Percentiles rank a stretch among this genome's conserved stretches.
Evolutionary conservation across 1,140 invertebrate species (phyloP).

Genomic region (Eumaeus atala): DNA sequence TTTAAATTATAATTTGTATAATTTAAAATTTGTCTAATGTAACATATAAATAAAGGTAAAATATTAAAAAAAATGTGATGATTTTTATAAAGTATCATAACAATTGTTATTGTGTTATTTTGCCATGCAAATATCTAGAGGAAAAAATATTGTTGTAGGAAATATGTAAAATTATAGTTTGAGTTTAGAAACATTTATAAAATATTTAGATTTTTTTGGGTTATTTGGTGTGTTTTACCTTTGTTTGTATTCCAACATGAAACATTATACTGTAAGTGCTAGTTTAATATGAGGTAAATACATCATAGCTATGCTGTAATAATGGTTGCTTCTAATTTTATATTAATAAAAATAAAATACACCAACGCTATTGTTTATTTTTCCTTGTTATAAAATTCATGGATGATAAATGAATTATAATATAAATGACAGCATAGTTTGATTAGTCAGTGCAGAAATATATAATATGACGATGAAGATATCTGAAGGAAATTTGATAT

Average conservation of each 20-base stretch:
- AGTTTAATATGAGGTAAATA: conserved; percentile 45
- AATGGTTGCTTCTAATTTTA: conserved; percentile 71
- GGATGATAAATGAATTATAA: too few species aligned
- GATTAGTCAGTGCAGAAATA: too few species aligned
- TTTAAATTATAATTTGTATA: not conserved
- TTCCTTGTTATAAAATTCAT: too few species aligned
- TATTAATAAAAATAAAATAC: conserved; percentile 57
- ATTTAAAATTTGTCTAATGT: too few species aligned
- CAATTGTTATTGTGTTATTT: not conserved
- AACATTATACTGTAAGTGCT: conserved; percentile 43
- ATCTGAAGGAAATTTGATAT: too few species aligned
- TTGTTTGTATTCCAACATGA: conserved; percentile 27
- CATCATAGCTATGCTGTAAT: conserved; percentile 58
- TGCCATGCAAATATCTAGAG: conserved; percentile 5
- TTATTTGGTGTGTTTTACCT: conserved; percentile 18
- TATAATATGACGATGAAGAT: too few species aligned
- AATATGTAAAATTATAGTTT: not conserved
- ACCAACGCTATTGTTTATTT: conserved; percentile 20
- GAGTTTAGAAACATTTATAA: not conserved
- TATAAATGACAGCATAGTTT: too few species aligned
- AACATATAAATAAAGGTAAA: too few species aligned
- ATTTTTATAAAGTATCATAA: too few species aligned
- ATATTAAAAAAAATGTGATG: too few species aligned
- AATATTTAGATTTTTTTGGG: conserved; percentile 9
- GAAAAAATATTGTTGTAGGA: not conserved